Evolutionary conservation across 1,140 invertebrate species (phyloP), one percentile per base, ranked within the genome.

Genomic region (Drosophila cardini): DNA sequence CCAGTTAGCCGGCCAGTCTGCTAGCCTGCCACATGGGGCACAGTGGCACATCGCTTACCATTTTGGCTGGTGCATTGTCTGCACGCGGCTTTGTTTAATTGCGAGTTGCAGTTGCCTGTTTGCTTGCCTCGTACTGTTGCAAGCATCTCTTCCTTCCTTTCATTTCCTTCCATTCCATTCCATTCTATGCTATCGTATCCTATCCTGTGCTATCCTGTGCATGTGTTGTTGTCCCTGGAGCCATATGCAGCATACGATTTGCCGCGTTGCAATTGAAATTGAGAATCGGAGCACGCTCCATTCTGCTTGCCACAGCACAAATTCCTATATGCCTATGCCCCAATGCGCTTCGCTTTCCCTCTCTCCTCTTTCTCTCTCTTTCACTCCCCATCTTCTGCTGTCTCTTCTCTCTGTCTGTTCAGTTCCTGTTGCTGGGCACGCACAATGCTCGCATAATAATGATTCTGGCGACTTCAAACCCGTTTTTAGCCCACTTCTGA

Each of bases 381-480:
- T 9, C 7, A 1, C 16, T 36, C 30, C 5, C 16, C 8, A n/a
- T 7, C 11, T 9, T 11, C 4, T 26, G 2, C 21, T 26, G 4
- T 46, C 9, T 21, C 70, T 48, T 43, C 53, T 26, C 21, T 26
- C 21, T 26, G 21, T 26, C 21, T 2, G 21, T 26, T 26, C 72
- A 86, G 83, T 86, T 86, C 83, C 83, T 87, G 83, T 89, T 87
- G 84, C 80, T 76, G 50, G 67, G 69, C 76, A 89, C 84, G 83
- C 83, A 89, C 84, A 89, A 89, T 84, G 80, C 84, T 80, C 84
- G 84, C 84, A 87, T 89, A 89, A 89, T 89, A 89, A 89, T 89
- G 84, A 82, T 62, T 30, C 62, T 74, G 61, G 74, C 48, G 60
- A 46, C 81, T 57, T 18, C 68, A 84, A 84, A 84, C 81, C 83